Base-by-base conservation (phyloP, 2,113 vertebrate genomes). In the Carassius gibelio region DNA sequence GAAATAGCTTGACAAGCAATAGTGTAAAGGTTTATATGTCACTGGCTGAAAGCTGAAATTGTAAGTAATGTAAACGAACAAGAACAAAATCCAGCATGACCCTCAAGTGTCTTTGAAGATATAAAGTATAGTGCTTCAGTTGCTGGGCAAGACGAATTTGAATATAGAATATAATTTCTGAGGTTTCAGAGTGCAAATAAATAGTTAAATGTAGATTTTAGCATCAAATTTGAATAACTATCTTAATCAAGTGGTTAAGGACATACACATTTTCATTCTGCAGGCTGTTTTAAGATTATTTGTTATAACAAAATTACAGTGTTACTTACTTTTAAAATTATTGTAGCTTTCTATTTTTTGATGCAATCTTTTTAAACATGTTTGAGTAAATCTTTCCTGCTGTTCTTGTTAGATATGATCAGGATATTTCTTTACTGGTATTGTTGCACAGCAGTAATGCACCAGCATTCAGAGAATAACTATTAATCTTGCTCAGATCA, bases 401-500 rank as follows among this genome's bases (percentile, higher is more conserved):
- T 87, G 59, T 75, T 82, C 64, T 66, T 74, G 76, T 85, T 85
- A 62, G 87, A 89, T 79, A 76, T 88, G 90, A 90, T 26, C n/a
- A 62, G 88, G 90, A 91, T 93, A 86, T 91, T 93, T 89, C 87
- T 82, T 26, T 26, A 26, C 26, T 26, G 26, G 26, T 87, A 85
- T 83, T 81, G 86, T 90, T 84, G 91, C 89, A 91, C 78, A 88
- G 90, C 89, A 85, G 77, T 84, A 84, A 86, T 88, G 72, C 85
- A 85, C 90, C 52, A 87, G 69, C 78, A 83, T 59, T 86, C 84
- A 85, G 83, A 78, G 62, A 88, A 85, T 91, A 45, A 84, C 90
- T 90, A 95, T 94, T 93, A 86, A 95, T 95, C 94, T 93, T 93
- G 90, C 87, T 94, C 92, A 91, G 90, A 93, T 93, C 90, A 92